Evolutionary conservation across 2,888 invertebrate genomes (phyloP).

Genomic region (Reticulitermes lucifugus): DNA sequence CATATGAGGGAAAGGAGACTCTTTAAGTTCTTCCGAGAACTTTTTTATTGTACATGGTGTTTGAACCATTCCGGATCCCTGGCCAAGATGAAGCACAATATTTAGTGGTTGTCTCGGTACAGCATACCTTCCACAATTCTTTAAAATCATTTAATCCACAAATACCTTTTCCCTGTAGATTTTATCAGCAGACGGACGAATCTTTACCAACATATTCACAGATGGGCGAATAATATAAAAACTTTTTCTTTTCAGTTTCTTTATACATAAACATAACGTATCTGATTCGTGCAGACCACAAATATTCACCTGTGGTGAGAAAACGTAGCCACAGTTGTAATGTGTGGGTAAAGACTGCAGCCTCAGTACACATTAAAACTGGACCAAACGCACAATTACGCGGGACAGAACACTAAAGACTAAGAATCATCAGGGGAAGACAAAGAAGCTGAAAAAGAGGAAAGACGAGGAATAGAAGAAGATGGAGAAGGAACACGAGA

Average conservation of each 20-base stretch:
- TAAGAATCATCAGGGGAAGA: no score
- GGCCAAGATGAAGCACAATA: background rate
- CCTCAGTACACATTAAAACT: background rate
- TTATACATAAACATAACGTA: background rate
- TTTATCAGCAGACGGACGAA: background rate
- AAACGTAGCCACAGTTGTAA: background rate
- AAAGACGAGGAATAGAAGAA: no score
- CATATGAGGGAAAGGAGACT: no score
- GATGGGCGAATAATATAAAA: background rate
- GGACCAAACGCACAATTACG: background rate
- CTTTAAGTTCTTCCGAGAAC: no score
- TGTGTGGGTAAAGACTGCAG: background rate
- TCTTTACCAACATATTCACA: background rate
- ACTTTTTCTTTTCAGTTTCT: background rate
- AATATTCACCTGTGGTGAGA: background rate
- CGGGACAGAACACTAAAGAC: no score
- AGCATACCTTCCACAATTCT: slow-evolving; percentile 12
- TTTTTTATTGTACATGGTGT: background rate
- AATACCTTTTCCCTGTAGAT: background rate
- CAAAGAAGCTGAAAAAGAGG: no score
- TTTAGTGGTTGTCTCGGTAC: slow-evolving; percentile 7
- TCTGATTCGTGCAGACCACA: background rate
- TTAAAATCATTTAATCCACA: slow-evolving; percentile 9
- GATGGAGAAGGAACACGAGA: no score
- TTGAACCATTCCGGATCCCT: background rate